phyloP scores from a whole-genome alignment of 2,113 vertebrate genomes.

The Rhipidura dahli region DNA sequence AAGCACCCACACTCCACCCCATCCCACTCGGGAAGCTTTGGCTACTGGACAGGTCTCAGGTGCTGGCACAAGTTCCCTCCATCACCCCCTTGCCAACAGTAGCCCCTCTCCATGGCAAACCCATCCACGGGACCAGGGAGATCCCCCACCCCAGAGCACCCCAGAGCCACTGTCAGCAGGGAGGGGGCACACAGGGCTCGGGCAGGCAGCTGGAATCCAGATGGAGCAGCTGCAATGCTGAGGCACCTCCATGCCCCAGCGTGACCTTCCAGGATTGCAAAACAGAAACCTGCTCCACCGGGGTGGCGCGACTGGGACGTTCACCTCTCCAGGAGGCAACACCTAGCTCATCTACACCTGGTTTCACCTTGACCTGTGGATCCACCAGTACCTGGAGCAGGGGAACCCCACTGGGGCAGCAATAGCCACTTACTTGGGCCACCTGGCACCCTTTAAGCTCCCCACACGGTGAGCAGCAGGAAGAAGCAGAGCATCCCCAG shows the following conservation, averaged over 20 bases:
- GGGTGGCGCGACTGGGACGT: accelerated
- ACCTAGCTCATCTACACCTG: not conserved
- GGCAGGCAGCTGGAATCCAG: not conserved
- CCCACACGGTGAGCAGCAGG: accelerated
- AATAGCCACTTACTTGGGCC: not conserved
- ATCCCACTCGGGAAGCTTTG: not conserved
- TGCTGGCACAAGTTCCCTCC: not conserved
- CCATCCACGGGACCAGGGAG: not conserved
- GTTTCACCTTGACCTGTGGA: not conserved
- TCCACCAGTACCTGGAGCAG: not conserved
- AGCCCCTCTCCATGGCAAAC: not conserved
- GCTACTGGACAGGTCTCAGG: not conserved
- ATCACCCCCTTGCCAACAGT: not conserved
- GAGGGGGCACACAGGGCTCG: not conserved
- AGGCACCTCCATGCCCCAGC: not conserved
- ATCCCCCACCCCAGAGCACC: not conserved
- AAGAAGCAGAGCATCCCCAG: not conserved
- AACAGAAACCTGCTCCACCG: not conserved
- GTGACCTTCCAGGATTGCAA: not conserved
- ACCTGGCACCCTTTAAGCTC: not conserved
- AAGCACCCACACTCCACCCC: not conserved
- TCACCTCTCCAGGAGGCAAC: not conserved
- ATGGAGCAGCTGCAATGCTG: not conserved
- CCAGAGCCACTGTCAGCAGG: accelerated
- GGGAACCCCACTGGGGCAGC: not conserved